Evolutionary conservation across 2,113 vertebrate genomes (phyloP), one percentile per base, ranked within the genome.

Genomic region (Tyrannus savana): DNA sequence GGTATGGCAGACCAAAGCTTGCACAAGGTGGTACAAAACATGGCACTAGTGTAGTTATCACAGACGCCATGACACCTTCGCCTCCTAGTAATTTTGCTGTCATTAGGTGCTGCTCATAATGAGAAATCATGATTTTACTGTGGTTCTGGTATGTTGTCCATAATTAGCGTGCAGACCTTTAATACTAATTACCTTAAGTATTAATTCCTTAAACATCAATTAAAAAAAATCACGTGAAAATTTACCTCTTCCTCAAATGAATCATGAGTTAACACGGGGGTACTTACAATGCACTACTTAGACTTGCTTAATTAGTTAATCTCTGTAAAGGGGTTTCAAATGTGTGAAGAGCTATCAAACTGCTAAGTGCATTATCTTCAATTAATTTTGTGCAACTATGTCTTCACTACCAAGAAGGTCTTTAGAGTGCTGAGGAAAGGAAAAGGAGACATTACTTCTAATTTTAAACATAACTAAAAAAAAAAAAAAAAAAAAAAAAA

Each of bases 221-320:
- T 96, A 10, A 84, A 96, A 96, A 94, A 95, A 84, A 90, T 93
- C 86, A 87, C 6, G 4, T 96, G 92, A 91, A 93, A 92, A 92
- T 78, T 68, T 92, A 94, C 88, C 66, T 92, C 86, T 94, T 84
- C 88, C 88, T 92, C 80, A 87, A 84, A 86, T 35, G 42, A 94
- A 49, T 90, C 46, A 50, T 72, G 52, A 87, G 58, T 68, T 95
- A 90, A 90, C 76, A 46, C 9, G 27, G 83, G 86, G 76, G 66
- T 93, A 84, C 84, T 96, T 93, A 75, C 53, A 87, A 63, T 82
- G 74, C 87, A 76, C 73, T 90, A 75, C 88, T 94, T 86, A 84
- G 85, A 78, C 52, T 64, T 93, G 73, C 93, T 74, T 96, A 94
- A 96, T 96, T 96, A 95, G 86, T 93, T 94, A 92, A 93, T 90